Percentiles rank a stretch among this genome's conserved stretches.
Conservation (phyloP, 2,888 invertebrate genomes). For the Ceriagrion tenellum region DNA sequence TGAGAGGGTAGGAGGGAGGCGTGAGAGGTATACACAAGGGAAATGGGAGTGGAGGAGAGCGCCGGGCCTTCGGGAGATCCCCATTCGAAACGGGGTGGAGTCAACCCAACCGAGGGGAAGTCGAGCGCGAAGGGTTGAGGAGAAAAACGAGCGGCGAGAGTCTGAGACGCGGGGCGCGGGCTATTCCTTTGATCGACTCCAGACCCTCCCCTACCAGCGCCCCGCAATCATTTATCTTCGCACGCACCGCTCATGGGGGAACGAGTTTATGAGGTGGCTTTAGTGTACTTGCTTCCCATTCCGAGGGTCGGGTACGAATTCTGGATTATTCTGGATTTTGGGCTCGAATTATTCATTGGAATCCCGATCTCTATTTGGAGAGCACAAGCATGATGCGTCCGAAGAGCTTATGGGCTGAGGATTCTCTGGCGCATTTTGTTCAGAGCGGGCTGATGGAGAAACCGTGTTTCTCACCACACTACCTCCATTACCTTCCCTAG, state of each 20-base stretch:
- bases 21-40: not conserved
- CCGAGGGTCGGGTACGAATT: too few relatives aligned
- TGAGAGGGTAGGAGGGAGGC: not conserved
- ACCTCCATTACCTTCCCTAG: too few relatives aligned
- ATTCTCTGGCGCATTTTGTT: too few relatives aligned
- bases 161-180: not conserved
- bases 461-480: too few relatives aligned
- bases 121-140: not conserved
- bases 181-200: constrained; percentile 39
- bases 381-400: too few relatives aligned
- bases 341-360: too few relatives aligned
- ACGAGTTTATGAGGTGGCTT: too few relatives aligned
- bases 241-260: not conserved
- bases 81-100: constrained; percentile 54
- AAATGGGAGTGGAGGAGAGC: not conserved
- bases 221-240: not conserved
- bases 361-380: too few relatives aligned
- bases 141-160: not conserved
- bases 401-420: too few relatives aligned
- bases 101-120: not conserved
- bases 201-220: not conserved
- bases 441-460: too few relatives aligned
- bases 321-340: too few relatives aligned
- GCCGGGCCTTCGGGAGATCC: constrained; percentile 28
- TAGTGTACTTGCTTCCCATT: too few relatives aligned